A percentile compares a stretch with the other conserved stretches of the same genome.
These are phyloP conservation scores for Cyanoramphus novaezelandiae DNA, from an alignment of 2,113 vertebrate genomes.

Conservation along the genomic window DNA sequence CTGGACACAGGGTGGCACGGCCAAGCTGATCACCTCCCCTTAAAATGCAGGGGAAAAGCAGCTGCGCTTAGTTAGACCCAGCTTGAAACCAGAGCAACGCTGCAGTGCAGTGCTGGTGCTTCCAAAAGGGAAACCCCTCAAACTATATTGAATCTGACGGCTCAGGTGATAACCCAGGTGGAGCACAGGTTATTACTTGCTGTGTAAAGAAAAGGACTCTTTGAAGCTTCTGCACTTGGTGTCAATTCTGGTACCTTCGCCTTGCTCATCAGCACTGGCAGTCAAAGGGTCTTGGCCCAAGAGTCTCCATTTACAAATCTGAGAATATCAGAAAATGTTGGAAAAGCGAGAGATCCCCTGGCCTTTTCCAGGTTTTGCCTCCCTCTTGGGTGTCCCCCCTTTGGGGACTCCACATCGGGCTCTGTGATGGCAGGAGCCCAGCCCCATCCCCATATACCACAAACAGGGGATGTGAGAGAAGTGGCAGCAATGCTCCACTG, in stretches of 20 bases:
- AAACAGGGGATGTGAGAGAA: not conserved
- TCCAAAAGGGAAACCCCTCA: not conserved
- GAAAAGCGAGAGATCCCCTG: not conserved
- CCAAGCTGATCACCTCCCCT: not conserved
- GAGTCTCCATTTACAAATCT: not conserved
- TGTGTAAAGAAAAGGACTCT: not conserved
- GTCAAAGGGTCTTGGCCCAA: not conserved
- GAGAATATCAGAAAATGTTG: not conserved
- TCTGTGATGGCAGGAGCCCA: not conserved
- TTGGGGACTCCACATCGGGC: not conserved
- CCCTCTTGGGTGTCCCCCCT: not conserved
- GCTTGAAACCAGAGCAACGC: not conserved
- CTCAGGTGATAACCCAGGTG: accelerated
- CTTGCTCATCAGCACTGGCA: not conserved
- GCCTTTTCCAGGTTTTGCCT: not conserved
- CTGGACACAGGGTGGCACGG: accelerated
- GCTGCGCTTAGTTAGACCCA: not conserved
- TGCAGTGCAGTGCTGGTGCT: not conserved
- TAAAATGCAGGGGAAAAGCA: not conserved
- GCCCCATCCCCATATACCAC: not conserved
- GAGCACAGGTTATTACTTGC: accelerated
- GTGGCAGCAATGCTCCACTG: accelerated
- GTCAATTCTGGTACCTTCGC: not conserved
- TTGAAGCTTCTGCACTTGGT: accelerated
- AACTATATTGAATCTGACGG: not conserved